phyloP scores from a whole-genome alignment of 1,140 invertebrate genomes.

The Tetragonula clypearis region DNA sequence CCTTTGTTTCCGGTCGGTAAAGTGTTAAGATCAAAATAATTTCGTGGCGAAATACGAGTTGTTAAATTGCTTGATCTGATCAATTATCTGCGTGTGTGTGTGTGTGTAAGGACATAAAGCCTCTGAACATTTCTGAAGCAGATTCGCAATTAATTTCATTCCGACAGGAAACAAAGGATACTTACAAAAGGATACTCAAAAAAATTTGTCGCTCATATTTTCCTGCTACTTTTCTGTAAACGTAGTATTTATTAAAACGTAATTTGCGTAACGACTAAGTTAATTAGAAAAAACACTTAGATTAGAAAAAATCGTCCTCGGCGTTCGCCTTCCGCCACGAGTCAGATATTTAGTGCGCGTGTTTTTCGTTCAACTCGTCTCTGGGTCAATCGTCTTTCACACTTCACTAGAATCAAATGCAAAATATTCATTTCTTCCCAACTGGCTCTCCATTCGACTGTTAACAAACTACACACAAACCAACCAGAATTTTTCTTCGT shows the following conservation, averaged over 20 bases:
- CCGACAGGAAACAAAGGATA: background rate
- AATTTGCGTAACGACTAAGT: background rate
- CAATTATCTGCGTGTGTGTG: too few relatives aligned
- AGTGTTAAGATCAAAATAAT: constrained; percentile 54
- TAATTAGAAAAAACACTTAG: background rate
- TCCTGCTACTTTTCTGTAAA: background rate
- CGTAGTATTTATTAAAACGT: background rate
- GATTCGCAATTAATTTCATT: background rate
- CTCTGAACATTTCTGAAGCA: background rate
- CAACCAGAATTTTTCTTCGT: constrained; percentile 50
- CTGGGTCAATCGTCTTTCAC: constrained; percentile 52
- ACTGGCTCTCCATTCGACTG: constrained; percentile 66
- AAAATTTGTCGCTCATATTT: background rate
- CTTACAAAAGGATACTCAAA: background rate
- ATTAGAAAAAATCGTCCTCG: background rate
- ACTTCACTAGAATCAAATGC: constrained; percentile 70
- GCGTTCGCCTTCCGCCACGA: constrained; percentile 61
- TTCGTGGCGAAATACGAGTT: constrained; percentile 70
- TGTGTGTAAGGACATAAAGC: background rate
- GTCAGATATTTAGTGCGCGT: constrained; percentile 51
- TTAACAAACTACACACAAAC: constrained; percentile 64
- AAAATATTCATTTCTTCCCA: constrained; percentile 66
- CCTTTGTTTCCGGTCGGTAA: too few relatives aligned
- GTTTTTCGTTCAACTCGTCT: constrained; percentile 27
- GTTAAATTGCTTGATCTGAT: background rate